A percentile compares a stretch with the other conserved stretches of the same genome.
These are phyloP conservation scores for Mycogona germanica DNA, from an alignment of 2,888 invertebrate species.

Conservation along the genomic window DNA sequence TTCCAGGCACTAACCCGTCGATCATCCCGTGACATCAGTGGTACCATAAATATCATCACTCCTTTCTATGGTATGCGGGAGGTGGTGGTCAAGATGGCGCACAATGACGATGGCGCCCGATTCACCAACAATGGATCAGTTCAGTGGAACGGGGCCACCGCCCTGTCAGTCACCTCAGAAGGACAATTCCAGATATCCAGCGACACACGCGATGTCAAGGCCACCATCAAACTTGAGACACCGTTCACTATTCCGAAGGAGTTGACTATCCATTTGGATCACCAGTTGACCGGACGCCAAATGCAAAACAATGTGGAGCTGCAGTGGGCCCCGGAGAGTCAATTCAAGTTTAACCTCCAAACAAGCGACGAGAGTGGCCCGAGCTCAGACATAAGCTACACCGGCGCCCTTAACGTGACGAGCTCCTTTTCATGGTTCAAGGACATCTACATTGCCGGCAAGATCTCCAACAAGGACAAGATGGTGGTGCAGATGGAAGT, in stretches of 20 bases:
- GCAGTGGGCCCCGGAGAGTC: neutral
- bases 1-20: neutral
- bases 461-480: slow-evolving; percentile 12
- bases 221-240: neutral
- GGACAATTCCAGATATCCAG: neutral
- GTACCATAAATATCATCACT: slow-evolving; percentile 13
- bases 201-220: slow-evolving; percentile 1
- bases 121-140: slow-evolving; percentile 5
- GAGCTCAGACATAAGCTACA: neutral
- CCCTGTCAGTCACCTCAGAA: neutral
- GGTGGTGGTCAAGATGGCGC: neutral
- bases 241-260: neutral
- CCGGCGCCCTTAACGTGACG: slow-evolving; percentile 1
- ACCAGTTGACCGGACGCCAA: neutral
- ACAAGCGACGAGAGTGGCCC: neutral
- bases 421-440: slow-evolving; percentile 11
- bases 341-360: neutral
- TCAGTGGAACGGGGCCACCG: neutral
- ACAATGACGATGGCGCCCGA: neutral
- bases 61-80: slow-evolving; percentile 15
- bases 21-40: slow-evolving; percentile 1
- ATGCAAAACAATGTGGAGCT: neutral
- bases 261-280: no score
- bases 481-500: neutral
- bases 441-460: slow-evolving; percentile 5